Evolutionary conservation across 2,888 invertebrate genomes (phyloP), one percentile per base, ranked within the genome.

Genomic region (Cheilosia grossa): DNA sequence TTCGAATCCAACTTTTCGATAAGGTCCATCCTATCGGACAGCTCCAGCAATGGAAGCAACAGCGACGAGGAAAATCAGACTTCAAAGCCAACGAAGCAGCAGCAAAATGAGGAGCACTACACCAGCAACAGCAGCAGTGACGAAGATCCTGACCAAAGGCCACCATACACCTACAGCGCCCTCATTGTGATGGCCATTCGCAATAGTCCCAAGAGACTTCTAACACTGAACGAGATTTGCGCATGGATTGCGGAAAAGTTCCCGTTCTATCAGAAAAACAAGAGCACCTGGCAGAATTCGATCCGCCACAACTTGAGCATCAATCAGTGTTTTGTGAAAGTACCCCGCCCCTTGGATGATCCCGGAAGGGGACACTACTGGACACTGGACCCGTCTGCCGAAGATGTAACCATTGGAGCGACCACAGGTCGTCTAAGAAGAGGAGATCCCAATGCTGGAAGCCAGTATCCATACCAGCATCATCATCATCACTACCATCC

Each of bases 291-390:
- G 99, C 99, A 99, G 93, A 99, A 99, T 90, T 98, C 98, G 0
- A 99, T 91, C 21, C 88, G 91, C 0, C 91, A 91, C 78, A 91
- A 90, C 61, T 87, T 91, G 0, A 91, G 91, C 97, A 88, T 93
- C 97, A 64, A 98, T 98, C 98, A 98, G 92, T 79, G 98, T 90
- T 99, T 99, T 92, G 97, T 99, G 56, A 98, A 98, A 93, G 97
- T 98, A 51, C 97, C 98, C 0, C 93, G 99, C 10, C 97, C 98
- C 89, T 97, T 98, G 92, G 98, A 99, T 92, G 99, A 99, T 91
- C 99, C 99, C 0, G 99, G 99, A 0, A 98, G 99, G 90, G 99
- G 99, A 0, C 98, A 99, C 92, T 99, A 99, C 93, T 99, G 99
- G 99, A 98, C 98, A 96, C 91, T 99, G 90, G 98, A 99, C 91